Evolutionary conservation across 2,113 vertebrate genomes (phyloP), one percentile per base, ranked within the genome.

Genomic region (Grammomys surdaster): DNA sequence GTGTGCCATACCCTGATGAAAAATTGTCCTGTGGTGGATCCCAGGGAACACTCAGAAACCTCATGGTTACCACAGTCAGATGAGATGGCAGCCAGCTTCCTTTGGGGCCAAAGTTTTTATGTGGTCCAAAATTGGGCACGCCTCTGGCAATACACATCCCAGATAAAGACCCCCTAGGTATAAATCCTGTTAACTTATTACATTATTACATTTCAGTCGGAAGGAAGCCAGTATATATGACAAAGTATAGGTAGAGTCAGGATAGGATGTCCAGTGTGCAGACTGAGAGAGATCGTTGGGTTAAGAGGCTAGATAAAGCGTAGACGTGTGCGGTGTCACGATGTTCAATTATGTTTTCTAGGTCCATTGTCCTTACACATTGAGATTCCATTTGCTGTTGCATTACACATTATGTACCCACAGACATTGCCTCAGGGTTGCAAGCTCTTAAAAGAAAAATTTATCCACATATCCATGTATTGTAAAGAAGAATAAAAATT

Each of bases 401-500:
- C 98, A 98, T 98, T 98, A 97, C 96, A 33, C 95, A 67, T 98
- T 98, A 96, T 98, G 96, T 98, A 98, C 97, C 97, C 96, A 97
- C 98, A 97, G 97, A 98, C 91, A 58, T 89, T 93, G 93, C 98
- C 98, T 98, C 96, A 3, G 97, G 96, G 77, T 95, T 97, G 88
- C 94, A 98, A 98, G 98, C 97, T 98, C 97, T 95, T 95, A 97
- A 98, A 97, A 97, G 97, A 98, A 97, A 95, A 98, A 97, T 90
- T 91, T 97, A 95, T 96, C 86, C 96, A 82, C 95, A 89, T 96
- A 95, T 91, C 94, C 82, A 54, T 96, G 96, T 97, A 97, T 96
- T 97, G 95, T 97, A 98, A 97, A 98, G 93, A 98, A 98, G 96
- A 98, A 98, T 98, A 98, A 99, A 98, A 98, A 96, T 77, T 81